Evolutionary conservation across 2,797 vertebrate species (phyloP).

Genomic region (Yasuhikotakia modesta): DNA sequence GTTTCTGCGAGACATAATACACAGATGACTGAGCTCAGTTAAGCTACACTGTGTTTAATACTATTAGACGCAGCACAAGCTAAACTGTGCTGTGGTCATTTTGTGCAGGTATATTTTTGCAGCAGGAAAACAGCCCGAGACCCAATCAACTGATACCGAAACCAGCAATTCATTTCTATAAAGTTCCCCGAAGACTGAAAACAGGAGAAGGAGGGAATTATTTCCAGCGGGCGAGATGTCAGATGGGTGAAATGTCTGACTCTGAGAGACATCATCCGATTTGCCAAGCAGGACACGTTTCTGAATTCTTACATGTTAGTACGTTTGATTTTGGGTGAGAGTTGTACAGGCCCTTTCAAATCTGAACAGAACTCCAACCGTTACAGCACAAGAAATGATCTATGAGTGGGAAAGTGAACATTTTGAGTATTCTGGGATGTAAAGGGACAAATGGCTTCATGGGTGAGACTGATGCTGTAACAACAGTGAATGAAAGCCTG

Average conservation of each 20-base stretch:
- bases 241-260: not conserved
- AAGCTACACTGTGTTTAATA: too few species aligned
- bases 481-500: not conserved
- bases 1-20: not conserved
- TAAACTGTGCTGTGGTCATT: not conserved
- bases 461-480: not conserved
- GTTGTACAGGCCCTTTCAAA: too few species aligned
- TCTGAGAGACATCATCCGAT: not conserved
- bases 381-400: too few species aligned
- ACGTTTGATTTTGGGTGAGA: too few species aligned
- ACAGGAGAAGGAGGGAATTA: not conserved
- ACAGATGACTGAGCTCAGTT: too few species aligned
- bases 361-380: too few species aligned
- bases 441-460: not conserved
- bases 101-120: not conserved
- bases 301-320: too few species aligned
- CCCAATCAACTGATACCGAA: conserved; percentile 2
- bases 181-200: conserved; percentile 7
- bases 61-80: too few species aligned
- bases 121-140: not conserved
- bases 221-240: not conserved
- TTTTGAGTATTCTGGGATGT: too few species aligned
- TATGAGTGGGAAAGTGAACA: too few species aligned
- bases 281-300: not conserved
- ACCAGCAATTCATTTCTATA: conserved; percentile 8